phyloP scores from a whole-genome alignment of 2,113 vertebrate genomes.

The Polypterus bichir region DNA sequence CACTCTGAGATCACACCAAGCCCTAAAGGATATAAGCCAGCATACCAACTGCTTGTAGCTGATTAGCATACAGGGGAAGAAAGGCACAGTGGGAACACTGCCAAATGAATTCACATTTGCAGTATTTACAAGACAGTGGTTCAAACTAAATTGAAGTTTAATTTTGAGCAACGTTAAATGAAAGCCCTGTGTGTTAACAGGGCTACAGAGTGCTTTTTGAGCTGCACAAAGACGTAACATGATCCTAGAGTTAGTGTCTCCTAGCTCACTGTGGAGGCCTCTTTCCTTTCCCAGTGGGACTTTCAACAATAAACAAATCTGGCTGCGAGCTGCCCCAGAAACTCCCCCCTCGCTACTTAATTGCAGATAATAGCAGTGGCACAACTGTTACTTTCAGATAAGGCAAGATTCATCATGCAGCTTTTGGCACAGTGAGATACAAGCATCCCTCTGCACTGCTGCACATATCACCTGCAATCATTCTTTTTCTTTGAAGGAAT shows the following conservation, averaged over 20 bases:
- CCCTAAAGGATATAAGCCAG: too few relatives aligned
- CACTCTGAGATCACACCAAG: too few relatives aligned
- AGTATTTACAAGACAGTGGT: constrained; percentile 1
- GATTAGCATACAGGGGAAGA: not conserved
- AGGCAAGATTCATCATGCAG: constrained; percentile 26
- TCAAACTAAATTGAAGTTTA: not conserved
- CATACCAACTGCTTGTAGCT: not conserved
- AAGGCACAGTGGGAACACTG: not conserved
- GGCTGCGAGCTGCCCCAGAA: constrained; percentile 19
- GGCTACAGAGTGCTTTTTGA: not conserved
- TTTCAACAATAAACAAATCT: constrained; percentile 23
- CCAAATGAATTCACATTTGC: not conserved
- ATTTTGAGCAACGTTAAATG: constrained; percentile 17
- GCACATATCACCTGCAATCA: constrained; percentile 6
- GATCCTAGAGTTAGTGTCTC: constrained; percentile 3
- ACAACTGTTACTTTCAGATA: constrained; percentile 29
- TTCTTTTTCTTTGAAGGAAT: constrained; percentile 1
- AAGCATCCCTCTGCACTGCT: constrained; percentile 9
- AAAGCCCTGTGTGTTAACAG: constrained; percentile 2
- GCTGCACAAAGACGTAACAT: constrained; percentile 2
- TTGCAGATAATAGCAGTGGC: constrained; percentile 27
- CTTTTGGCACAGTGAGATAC: constrained; percentile 21
- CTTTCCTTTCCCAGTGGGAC: constrained; percentile 16
- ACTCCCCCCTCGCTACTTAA: constrained; percentile 24
- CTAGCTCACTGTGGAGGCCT: constrained; percentile 10